Evolutionary conservation across 2,888 invertebrate genomes (phyloP).

Genomic region (Metellina segmentata): DNA sequence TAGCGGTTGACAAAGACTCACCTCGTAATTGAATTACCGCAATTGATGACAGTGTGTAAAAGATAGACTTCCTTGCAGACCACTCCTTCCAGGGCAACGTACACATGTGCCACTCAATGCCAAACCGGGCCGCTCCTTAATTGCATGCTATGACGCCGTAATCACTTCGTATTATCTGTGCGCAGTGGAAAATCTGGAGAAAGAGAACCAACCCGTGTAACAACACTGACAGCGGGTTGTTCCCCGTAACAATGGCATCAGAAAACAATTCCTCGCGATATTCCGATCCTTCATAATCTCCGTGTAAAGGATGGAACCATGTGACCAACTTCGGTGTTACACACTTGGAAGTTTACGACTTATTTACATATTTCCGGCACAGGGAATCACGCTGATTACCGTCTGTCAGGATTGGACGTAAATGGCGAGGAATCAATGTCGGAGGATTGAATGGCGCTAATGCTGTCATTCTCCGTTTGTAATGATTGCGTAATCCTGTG

Average conservation of each 20-base stretch:
- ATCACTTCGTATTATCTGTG: background rate
- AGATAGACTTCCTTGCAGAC: background rate
- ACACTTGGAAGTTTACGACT: no score
- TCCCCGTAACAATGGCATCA: background rate
- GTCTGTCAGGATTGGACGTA: no score
- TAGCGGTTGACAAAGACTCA: background rate
- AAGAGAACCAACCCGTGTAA: background rate
- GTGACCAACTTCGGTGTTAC: no score
- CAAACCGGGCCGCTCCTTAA: background rate
- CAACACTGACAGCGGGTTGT: background rate
- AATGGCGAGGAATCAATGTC: no score
- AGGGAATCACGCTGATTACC: no score
- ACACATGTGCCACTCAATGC: background rate
- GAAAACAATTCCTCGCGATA: background rate
- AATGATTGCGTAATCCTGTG: no score
- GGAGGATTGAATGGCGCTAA: no score
- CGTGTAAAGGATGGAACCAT: background rate
- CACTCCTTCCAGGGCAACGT: background rate
- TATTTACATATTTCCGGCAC: no score
- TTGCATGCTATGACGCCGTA: background rate
- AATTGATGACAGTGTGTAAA: background rate
- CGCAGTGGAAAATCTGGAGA: background rate
- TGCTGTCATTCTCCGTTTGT: no score
- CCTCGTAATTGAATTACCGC: background rate
- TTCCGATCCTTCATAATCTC: background rate